Percentiles rank a stretch among this genome's conserved stretches.
Evolutionary conservation across 2,888 invertebrate species (phyloP).

Genomic region (Lissonota sp.): DNA sequence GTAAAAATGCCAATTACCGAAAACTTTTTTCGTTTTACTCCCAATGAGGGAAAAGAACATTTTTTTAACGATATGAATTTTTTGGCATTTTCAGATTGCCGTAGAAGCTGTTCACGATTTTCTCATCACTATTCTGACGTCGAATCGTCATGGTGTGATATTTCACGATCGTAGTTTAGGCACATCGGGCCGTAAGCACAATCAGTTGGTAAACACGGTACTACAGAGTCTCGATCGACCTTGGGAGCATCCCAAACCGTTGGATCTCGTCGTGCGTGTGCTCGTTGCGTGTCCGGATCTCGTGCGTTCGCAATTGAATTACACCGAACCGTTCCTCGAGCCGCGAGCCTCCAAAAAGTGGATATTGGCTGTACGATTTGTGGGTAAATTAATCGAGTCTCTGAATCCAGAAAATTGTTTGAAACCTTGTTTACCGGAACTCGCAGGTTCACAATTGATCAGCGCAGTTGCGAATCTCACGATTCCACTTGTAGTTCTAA

Average conservation of each 20-base stretch:
- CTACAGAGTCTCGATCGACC: constrained; percentile 88
- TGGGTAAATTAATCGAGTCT: constrained; percentile 76
- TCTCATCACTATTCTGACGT: constrained; percentile 90
- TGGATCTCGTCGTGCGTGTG: constrained; percentile 87
- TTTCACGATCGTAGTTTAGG: constrained; percentile 90
- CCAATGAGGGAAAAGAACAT: constrained; percentile 5
- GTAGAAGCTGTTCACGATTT: constrained; percentile 88
- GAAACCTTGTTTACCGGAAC: constrained; percentile 83
- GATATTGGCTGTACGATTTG: constrained; percentile 77
- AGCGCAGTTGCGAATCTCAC: constrained; percentile 85
- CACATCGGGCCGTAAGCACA: constrained; percentile 86
- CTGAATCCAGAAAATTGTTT: constrained; percentile 81
- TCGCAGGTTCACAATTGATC: constrained; percentile 85
- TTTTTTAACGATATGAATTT: no score
- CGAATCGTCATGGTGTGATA: constrained; percentile 90
- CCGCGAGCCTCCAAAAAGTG: constrained; percentile 83
- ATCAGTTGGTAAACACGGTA: constrained; percentile 87
- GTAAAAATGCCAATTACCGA: constrained; percentile 59
- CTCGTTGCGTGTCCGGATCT: constrained; percentile 90
- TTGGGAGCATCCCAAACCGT: constrained; percentile 88
- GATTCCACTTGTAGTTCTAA: constrained; percentile 85
- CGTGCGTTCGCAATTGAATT: constrained; percentile 86
- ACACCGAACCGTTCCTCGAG: constrained; percentile 87
- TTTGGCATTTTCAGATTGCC: constrained; percentile 82
- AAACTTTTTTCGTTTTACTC: not conserved